Evolutionary conservation across 2,888 invertebrate genomes (phyloP), one percentile per base, ranked within the genome.

Genomic region (Idaea biselata): DNA sequence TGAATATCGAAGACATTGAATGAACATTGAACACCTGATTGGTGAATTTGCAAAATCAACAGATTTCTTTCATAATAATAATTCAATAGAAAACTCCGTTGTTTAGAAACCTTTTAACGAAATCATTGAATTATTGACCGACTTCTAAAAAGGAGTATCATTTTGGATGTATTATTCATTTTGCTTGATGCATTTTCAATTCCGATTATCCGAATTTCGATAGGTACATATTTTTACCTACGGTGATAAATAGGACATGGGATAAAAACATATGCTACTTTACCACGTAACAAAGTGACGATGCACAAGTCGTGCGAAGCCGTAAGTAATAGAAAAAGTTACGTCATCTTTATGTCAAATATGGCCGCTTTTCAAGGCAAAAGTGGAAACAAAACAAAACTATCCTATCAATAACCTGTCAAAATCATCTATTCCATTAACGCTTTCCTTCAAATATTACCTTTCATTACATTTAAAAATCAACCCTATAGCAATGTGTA

Each of bases 1-100:
- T n/a, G n/a, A n/a, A n/a, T n/a, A 44, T 44, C 14, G 44, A 44
- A 44, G 25, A 25, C 4, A 56, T 11, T 56, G 56, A 56, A 56
- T 56, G 56, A 56, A 18, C 56, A 56, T 11, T 11, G 6, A 11
- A 44, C 5, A 5, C 14, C 56, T 56, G 18, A 56, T 56, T 56
- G 56, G 56, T 56, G 56, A 56, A 18, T 17, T 56, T 14, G 56
- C 56, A 56, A 18, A 56, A 56, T 44, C 11, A 44, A 44, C 44
- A 44, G 44, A 6, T 11, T 44, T 44, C 14, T 25, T 25, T 25
- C 25, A 25, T 25, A 25, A 7, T 8, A 44, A 44, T 44, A 44
- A 44, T 44, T 44, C 14, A 44, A 44, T 44, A 11, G 44, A 44
- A 44, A 44, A 44, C 0, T 8, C 44, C 14, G 8, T 14, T 44